These are phyloP conservation scores for Morbakka virulenta DNA, from an alignment of 30 jellyfish, hydroid and myxozoan genomes.

Conservation along the genomic window DNA sequence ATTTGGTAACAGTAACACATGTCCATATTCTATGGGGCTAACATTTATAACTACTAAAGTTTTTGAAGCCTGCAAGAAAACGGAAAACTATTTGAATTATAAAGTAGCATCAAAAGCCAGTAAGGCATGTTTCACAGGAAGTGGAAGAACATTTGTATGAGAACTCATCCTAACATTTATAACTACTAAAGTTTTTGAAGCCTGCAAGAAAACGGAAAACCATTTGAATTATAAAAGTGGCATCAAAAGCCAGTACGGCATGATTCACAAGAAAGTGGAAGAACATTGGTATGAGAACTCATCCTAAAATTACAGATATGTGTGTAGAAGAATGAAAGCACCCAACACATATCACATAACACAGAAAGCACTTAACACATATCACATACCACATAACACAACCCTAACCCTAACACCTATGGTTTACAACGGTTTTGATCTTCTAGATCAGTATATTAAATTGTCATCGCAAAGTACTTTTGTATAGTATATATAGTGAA, in stretches of 20 bases:
- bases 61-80: conserved; percentile 9
- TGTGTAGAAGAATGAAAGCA: no score
- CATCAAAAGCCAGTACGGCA: not conserved
- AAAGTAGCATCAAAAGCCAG: not conserved
- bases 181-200: conserved; percentile 25
- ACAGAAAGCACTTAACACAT: no score
- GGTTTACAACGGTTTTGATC: no score
- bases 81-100: no score
- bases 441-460: no score
- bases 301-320: conserved; percentile 97
- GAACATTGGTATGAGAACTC: conserved; percentile 76
- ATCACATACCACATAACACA: no score
- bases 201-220: not conserved
- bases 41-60: conserved; percentile 64
- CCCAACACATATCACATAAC: no score
- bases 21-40: conserved; percentile 94
- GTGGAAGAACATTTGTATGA: conserved; percentile 74
- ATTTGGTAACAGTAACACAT: conserved; percentile 78
- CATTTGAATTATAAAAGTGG: no score
- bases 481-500: no score
- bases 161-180: conserved; percentile 90
- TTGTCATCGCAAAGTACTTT: no score
- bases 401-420: no score
- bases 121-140: conserved; percentile 51
- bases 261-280: conserved; percentile 78